A percentile compares a stretch with the other conserved stretches of the same genome.
Evolutionary conservation across 2,113 vertebrate genomes (phyloP).

Genomic region (Ascaphus truei): DNA sequence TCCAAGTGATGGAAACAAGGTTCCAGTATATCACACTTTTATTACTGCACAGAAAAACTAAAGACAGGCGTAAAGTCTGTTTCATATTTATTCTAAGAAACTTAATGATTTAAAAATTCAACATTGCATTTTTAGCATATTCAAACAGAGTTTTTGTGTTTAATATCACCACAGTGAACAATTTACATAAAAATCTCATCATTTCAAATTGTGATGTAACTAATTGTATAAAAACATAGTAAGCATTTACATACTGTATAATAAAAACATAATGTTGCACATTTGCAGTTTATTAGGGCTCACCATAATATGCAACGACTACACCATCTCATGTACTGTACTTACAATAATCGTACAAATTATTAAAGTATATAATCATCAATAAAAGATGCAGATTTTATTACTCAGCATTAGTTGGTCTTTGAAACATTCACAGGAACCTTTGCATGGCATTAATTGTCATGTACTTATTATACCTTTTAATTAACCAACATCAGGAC

Average conservation of each 20-base stretch:
- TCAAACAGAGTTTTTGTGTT: not conserved
- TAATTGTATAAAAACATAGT: conserved; percentile 17
- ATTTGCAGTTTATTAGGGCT: conserved; percentile 23
- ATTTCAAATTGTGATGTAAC: not conserved
- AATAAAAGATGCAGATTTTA: not conserved
- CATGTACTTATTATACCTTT: not conserved
- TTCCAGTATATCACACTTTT: no score
- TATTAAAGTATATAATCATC: conserved; percentile 20
- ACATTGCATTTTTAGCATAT: no score
- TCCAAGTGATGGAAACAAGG: no score
- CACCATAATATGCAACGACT: not conserved
- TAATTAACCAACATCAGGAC: not conserved
- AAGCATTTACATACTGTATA: conserved; percentile 29
- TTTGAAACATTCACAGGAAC: not conserved
- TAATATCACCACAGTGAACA: conserved; percentile 10
- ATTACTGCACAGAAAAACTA: not conserved
- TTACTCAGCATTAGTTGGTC: not conserved
- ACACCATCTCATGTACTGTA: conserved; percentile 2
- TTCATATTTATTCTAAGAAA: not conserved
- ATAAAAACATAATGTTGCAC: conserved; percentile 27
- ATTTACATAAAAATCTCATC: conserved; percentile 23
- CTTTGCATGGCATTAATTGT: not conserved
- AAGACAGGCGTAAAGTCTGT: not conserved
- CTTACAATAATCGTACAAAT: conserved; percentile 15
- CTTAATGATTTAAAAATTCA: not conserved